A percentile compares a stretch with the other conserved stretches of the same genome.
Evolutionary conservation across 1,140 invertebrate genomes (phyloP).

Genomic region (Bombus difficillimus): DNA sequence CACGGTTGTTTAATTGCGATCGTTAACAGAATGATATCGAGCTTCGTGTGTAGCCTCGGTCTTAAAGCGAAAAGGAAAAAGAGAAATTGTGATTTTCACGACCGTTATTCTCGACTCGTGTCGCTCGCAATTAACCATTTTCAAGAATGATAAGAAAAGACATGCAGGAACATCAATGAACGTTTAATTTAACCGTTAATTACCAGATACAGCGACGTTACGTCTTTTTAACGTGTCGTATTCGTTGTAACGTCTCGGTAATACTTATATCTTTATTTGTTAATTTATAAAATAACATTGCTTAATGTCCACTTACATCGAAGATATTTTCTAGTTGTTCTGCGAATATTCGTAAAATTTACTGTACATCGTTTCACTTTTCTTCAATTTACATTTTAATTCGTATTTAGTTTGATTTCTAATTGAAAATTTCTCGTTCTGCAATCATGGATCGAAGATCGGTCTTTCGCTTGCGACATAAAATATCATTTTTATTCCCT

Average conservation of each 20-base stretch:
- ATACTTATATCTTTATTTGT: background rate
- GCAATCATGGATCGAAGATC: too few relatives aligned
- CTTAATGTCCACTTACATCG: too few relatives aligned
- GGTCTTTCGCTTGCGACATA: too few relatives aligned
- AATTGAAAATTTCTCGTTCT: too few relatives aligned
- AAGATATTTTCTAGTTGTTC: background rate
- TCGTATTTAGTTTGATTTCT: too few relatives aligned
- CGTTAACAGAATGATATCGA: conserved; percentile 42
- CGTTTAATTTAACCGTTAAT: conserved; percentile 38
- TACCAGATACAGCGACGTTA: background rate
- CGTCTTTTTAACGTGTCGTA: background rate
- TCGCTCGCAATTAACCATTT: background rate
- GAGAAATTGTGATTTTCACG: background rate
- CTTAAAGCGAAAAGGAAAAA: background rate
- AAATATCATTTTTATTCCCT: too few relatives aligned
- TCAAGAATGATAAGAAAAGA: conserved; percentile 2
- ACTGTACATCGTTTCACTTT: too few relatives aligned
- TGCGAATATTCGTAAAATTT: too few relatives aligned
- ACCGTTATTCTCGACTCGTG: background rate
- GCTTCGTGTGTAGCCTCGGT: conserved; percentile 4
- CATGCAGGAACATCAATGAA: background rate
- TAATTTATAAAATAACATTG: background rate
- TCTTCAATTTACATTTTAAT: too few relatives aligned
- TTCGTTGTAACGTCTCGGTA: background rate
- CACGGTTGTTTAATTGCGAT: conserved; percentile 62